These are phyloP conservation scores for Neostethus bicornis DNA, from an alignment of 2,797 vertebrate genomes.

Conservation along the genomic window DNA sequence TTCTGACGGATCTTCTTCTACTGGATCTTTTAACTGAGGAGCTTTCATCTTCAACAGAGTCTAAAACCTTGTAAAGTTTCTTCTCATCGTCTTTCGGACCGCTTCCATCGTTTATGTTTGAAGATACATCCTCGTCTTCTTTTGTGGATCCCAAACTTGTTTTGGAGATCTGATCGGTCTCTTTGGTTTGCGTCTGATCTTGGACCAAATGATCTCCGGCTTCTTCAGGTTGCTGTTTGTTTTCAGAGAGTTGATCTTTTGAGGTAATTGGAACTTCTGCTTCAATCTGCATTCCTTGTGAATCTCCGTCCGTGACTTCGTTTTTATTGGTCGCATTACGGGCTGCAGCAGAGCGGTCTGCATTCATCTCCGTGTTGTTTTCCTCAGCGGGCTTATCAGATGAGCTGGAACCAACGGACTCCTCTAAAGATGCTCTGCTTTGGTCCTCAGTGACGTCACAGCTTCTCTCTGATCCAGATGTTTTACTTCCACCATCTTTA, in stretches of 20 bases:
- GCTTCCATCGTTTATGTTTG: background rate
- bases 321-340: background rate
- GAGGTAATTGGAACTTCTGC: background rate
- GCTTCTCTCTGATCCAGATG: background rate
- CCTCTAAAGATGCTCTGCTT: background rate
- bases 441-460: background rate
- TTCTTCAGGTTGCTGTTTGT: slow-evolving; percentile 1
- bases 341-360: slow-evolving; percentile 7
- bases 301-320: slow-evolving; percentile 2
- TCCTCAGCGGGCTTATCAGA: too few species aligned
- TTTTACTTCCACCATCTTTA: background rate
- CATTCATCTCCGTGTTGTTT: too few species aligned
- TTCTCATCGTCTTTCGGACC: slow-evolving; percentile 10
- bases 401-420: background rate
- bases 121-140: slow-evolving; percentile 26
- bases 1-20: slow-evolving; percentile 33
- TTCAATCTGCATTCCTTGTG: background rate
- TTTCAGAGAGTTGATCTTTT: background rate
- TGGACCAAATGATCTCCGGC: slow-evolving; percentile 30
- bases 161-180: slow-evolving; percentile 2
- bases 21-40: background rate
- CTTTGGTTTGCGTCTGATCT: slow-evolving; percentile 6
- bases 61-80: slow-evolving; percentile 25
- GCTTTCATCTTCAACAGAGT: slow-evolving; percentile 39
- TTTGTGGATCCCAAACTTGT: slow-evolving; percentile 4